Percentiles rank a stretch among this genome's conserved stretches.
Conservation (phyloP, 2,113 vertebrate genomes). For the Cynocephalus volans region DNA sequence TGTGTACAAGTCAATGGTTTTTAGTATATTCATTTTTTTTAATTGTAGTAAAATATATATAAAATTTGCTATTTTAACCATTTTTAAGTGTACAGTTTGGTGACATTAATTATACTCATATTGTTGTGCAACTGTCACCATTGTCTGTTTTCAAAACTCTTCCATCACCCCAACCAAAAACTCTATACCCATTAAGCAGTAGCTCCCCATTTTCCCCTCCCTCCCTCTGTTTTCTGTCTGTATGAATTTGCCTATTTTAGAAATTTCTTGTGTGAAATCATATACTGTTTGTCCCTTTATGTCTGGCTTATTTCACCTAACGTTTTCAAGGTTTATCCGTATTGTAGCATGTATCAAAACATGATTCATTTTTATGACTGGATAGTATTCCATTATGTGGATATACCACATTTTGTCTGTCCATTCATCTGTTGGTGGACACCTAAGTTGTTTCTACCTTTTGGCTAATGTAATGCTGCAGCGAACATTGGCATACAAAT, state of each 20-base stretch:
- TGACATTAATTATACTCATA: not conserved
- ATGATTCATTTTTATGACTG: not conserved
- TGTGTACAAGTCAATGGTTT: not conserved
- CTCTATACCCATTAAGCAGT: not conserved
- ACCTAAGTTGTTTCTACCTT: not conserved
- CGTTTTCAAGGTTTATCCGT: not conserved
- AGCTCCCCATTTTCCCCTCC: not conserved
- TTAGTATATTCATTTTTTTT: not conserved
- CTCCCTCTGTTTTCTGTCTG: not conserved
- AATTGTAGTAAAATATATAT: not conserved
- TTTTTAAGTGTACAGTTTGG: not conserved
- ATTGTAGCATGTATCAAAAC: not conserved
- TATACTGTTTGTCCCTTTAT: not conserved
- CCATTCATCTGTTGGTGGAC: not conserved
- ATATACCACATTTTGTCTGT: not conserved
- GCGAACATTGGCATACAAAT: fast-evolving
- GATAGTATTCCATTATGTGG: not conserved
- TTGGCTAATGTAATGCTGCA: not conserved
- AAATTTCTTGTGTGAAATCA: not conserved
- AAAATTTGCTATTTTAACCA: not conserved
- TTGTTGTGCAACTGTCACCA: not conserved
- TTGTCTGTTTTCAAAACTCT: conserved; percentile 2
- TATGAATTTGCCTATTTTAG: not conserved
- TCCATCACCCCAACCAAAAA: not conserved
- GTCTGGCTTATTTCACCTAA: not conserved